Evolutionary conservation across 2,888 invertebrate species (phyloP).

Genomic region (Dicyrtomina minuta): DNA sequence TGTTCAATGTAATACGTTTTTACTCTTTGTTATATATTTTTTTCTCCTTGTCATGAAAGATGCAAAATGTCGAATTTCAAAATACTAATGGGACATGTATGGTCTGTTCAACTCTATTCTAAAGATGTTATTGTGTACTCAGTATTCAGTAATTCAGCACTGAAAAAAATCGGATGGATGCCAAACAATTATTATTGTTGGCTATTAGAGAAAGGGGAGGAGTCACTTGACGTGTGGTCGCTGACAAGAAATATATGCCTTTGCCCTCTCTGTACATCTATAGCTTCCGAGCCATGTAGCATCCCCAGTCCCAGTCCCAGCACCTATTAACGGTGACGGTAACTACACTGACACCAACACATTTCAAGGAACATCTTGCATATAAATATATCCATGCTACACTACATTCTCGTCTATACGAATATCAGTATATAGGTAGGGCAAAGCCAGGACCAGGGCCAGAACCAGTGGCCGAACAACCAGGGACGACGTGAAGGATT

Average conservation of each 20-base stretch:
- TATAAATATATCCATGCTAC: no score
- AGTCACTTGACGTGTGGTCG: conserved; percentile 14
- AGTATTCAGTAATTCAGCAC: not conserved
- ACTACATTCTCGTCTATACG: no score
- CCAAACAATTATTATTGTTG: conserved; percentile 29
- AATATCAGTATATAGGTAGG: no score
- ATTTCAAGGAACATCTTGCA: no score
- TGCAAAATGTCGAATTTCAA: conserved; percentile 30
- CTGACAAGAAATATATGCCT: conserved; percentile 1
- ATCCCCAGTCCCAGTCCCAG: no score
- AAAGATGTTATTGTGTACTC: conserved; percentile 25
- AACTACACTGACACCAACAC: no score
- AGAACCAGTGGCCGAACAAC: no score
- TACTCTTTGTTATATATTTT: conserved; percentile 9
- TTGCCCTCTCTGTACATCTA: no score
- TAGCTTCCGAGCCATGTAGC: no score
- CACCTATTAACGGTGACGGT: no score
- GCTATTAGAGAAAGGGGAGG: conserved; percentile 18
- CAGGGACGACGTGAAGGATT: no score
- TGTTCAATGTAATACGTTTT: not conserved
- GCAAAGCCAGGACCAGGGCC: no score
- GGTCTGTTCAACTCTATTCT: conserved; percentile 19
- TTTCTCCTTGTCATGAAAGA: conserved; percentile 19
- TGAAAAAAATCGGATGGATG: conserved; percentile 16
- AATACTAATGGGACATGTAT: conserved; percentile 24